A percentile compares a stretch with the other conserved stretches of the same genome.
Evolutionary conservation across 2,797 vertebrate genomes (phyloP).

Genomic region (Sebastes elongatus): DNA sequence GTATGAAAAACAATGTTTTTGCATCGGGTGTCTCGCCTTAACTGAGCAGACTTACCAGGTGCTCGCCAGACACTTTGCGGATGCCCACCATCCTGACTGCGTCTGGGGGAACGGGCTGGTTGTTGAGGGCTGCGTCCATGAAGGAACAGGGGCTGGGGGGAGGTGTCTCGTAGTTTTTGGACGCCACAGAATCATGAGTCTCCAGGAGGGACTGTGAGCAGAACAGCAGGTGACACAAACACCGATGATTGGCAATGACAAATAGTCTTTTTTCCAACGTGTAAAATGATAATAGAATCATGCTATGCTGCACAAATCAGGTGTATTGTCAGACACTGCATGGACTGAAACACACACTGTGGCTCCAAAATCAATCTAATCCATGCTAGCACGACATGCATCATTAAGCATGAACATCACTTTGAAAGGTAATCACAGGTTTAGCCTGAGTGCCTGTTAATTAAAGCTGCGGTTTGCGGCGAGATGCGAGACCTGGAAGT

Average conservation of each 20-base stretch:
- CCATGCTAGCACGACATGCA: conserved; percentile 10
- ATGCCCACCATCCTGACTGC: conserved; percentile 97
- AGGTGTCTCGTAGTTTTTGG: conserved; percentile 94
- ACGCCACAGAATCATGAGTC: conserved; percentile 95
- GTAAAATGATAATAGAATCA: not conserved
- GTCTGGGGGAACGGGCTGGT: conserved; percentile 92
- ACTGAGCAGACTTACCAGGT: conserved; percentile 84
- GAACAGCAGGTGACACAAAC: conserved; percentile 10
- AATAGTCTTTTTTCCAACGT: not conserved
- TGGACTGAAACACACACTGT: not conserved
- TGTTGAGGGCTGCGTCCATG: conserved; percentile 89
- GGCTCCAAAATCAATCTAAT: conserved; percentile 33
- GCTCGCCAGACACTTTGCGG: conserved; percentile 92
- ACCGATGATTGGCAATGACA: not conserved
- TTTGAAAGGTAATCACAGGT: conserved; percentile 23
- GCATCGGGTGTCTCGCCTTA: too few relatives aligned
- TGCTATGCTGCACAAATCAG: not conserved
- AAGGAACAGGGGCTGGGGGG: conserved; percentile 89
- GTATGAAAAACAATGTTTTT: too few relatives aligned
- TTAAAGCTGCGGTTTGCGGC: not conserved
- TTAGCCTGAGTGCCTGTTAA: conserved; percentile 11
- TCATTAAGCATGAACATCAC: conserved; percentile 16
- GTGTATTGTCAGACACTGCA: not conserved
- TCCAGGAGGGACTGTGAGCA: conserved; percentile 90
- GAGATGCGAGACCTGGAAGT: conserved; percentile 88